Conservation (phyloP, 2,113 vertebrate genomes). For the Nettapus auritus region DNA sequence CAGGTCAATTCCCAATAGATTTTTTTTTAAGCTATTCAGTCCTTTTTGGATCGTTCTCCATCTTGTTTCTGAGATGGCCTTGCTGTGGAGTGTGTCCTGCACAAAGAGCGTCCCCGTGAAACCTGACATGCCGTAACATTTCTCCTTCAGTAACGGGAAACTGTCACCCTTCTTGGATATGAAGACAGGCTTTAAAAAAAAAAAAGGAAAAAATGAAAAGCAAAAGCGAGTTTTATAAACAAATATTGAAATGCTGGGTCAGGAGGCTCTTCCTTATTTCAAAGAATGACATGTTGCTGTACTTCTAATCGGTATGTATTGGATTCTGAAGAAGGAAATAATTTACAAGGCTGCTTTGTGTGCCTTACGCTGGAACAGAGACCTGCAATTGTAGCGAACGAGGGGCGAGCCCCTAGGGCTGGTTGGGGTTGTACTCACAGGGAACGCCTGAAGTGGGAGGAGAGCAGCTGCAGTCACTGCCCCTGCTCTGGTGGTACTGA, state of each 20-base stretch:
- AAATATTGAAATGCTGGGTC: background rate
- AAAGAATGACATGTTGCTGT: conserved; percentile 21
- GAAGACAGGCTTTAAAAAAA: background rate
- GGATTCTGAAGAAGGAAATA: conserved; percentile 57
- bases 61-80: background rate
- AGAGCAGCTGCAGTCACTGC: background rate
- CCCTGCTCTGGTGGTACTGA: background rate
- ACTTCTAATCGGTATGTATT: conserved; percentile 20
- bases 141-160: conserved; percentile 16
- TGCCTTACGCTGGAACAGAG: conserved; percentile 35
- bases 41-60: background rate
- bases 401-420: conserved; percentile 42
- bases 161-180: background rate
- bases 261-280: conserved; percentile 27
- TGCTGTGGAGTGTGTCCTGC: background rate
- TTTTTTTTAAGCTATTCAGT: background rate
- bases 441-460: background rate
- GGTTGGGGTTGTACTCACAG: background rate
- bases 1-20: background rate
- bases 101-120: background rate
- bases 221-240: conserved; percentile 4
- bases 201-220: background rate
- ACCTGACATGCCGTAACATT: background rate
- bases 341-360: conserved; percentile 45
- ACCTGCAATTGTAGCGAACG: conserved; percentile 26